Conservation (phyloP, 2,113 vertebrate species). For the Helogale parvula region DNA sequence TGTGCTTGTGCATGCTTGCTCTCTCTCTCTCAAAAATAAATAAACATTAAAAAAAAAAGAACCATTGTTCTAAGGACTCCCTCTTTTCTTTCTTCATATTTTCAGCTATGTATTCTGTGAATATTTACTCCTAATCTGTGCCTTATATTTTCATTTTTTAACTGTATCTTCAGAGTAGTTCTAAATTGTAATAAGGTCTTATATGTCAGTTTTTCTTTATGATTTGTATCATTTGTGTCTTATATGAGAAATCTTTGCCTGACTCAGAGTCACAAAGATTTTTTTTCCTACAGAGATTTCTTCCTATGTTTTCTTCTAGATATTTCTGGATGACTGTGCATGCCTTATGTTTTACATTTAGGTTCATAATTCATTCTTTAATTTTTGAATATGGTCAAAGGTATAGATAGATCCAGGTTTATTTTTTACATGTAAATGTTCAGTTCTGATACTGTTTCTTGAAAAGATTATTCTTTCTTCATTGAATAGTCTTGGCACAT, state of each 20-base stretch:
- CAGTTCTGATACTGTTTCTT: slow-evolving; percentile 20
- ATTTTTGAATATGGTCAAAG: neutral
- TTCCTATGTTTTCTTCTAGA: neutral
- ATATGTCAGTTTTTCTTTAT: slow-evolving; percentile 23
- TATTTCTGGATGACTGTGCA: neutral
- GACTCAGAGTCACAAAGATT: slow-evolving; percentile 17
- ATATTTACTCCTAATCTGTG: neutral
- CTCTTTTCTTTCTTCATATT: neutral
- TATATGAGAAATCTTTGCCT: slow-evolving; percentile 37
- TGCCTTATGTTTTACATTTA: neutral
- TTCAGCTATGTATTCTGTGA: neutral
- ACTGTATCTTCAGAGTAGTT: slow-evolving; percentile 18
- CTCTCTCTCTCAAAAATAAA: too few relatives aligned
- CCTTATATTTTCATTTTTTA: slow-evolving; percentile 42
- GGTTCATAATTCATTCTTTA: neutral
- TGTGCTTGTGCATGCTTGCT: too few relatives aligned
- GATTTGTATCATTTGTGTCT: neutral
- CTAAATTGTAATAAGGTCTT: neutral
- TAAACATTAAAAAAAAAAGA: neutral
- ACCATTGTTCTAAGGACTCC: neutral
- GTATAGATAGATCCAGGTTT: neutral
- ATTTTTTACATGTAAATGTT: neutral
- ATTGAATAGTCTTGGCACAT: neutral
- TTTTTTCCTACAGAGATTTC: slow-evolving; percentile 1
- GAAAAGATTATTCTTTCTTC: neutral